These are phyloP conservation scores for Noctua fimbriata DNA, from an alignment of 2,888 invertebrate genomes.

Conservation along the genomic window DNA sequence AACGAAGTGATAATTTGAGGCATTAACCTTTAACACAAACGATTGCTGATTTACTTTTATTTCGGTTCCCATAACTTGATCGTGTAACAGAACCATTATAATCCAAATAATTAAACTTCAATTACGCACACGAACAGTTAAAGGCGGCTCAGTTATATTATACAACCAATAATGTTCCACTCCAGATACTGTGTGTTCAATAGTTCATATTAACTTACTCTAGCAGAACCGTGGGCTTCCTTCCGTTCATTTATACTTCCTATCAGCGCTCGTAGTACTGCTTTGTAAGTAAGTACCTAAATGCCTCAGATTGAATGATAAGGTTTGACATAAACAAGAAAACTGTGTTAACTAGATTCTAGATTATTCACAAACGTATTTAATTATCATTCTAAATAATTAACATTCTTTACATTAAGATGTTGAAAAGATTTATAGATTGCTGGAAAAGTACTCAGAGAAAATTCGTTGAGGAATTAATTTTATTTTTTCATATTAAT, in stretches of 20 bases:
- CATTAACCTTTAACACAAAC: conserved; percentile 15
- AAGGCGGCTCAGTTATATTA: conserved; percentile 48
- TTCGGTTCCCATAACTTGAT: conserved; percentile 10
- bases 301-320: conserved; percentile 36
- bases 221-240: conserved; percentile 73
- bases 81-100: conserved; percentile 36
- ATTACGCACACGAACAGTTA: conserved; percentile 60
- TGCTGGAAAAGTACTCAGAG: background rate
- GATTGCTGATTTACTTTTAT: conserved; percentile 21
- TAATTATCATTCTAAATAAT: background rate
- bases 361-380: background rate
- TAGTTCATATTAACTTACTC: conserved; percentile 69
- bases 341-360: background rate
- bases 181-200: conserved; percentile 71
- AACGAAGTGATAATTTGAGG: background rate
- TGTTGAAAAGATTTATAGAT: background rate
- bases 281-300: conserved; percentile 26
- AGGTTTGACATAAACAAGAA: background rate
- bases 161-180: conserved; percentile 63
- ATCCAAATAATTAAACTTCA: conserved; percentile 50
- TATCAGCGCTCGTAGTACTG: conserved; percentile 37
- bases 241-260: conserved; percentile 77
- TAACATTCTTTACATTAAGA: background rate
- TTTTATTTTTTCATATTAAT: background rate
- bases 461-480: background rate